Evolutionary conservation across 2,797 vertebrate genomes (phyloP).

Genomic region (Eulemur albifrons): DNA sequence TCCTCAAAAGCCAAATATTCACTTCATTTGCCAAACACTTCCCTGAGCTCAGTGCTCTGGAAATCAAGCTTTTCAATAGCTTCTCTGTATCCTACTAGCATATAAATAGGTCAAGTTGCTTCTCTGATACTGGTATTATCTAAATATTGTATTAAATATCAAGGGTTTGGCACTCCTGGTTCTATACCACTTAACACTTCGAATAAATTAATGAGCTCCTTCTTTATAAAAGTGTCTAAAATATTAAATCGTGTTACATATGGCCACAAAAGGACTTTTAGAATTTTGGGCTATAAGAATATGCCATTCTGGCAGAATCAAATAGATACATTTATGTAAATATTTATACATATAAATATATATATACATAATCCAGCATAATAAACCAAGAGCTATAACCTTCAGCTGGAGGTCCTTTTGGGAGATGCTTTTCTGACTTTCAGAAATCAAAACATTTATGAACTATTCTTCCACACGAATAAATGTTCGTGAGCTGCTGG

Average conservation of each 20-base stretch:
- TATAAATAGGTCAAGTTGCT: constrained; percentile 2
- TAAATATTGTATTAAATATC: constrained; percentile 30
- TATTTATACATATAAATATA: background rate
- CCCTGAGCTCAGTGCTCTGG: background rate
- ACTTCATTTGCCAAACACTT: constrained; percentile 41
- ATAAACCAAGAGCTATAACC: constrained; percentile 38
- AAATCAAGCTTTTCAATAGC: constrained; percentile 49
- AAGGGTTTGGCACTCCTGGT: background rate
- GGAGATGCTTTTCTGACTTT: constrained; percentile 46
- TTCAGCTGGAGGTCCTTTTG: background rate
- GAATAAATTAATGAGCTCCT: constrained; percentile 69
- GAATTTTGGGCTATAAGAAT: constrained; percentile 53
- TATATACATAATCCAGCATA: background rate
- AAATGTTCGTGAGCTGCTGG: constrained; percentile 25
- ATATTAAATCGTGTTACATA: constrained; percentile 56
- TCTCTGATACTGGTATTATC: background rate
- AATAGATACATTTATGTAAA: background rate
- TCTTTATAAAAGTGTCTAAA: constrained; percentile 72
- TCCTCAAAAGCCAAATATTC: background rate
- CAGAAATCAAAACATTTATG: constrained; percentile 54
- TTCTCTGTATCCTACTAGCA: constrained; percentile 19
- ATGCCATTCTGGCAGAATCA: constrained; percentile 28
- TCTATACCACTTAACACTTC: background rate
- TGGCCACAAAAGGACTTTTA: constrained; percentile 55
- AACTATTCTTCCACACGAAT: constrained; percentile 15